phyloP scores from a whole-genome alignment of 2,888 invertebrate genomes.

The Oxycera nigricornis region DNA sequence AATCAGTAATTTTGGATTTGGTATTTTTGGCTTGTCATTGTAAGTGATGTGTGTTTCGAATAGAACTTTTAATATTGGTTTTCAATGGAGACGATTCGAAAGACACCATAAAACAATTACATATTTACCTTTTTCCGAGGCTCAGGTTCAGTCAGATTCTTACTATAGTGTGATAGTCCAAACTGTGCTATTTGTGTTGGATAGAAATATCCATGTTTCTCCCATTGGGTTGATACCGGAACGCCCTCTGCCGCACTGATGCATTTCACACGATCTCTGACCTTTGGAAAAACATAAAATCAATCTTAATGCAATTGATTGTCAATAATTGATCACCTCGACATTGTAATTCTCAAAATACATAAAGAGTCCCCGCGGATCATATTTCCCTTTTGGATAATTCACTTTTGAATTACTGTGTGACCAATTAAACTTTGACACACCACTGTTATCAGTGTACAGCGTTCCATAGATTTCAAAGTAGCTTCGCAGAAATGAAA shows the following conservation, averaged over 20 bases:
- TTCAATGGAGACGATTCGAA: too few relatives aligned
- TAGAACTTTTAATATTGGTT: too few relatives aligned
- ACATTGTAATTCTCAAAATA: conserved; percentile 99
- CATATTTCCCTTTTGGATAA: conserved; percentile 86
- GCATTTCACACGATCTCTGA: conserved; percentile 93
- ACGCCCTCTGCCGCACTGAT: conserved; percentile 93
- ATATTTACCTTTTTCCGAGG: conserved; percentile 68
- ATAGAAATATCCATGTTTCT: conserved; percentile 93
- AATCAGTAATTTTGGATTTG: too few relatives aligned
- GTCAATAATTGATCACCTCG: conserved; percentile 67
- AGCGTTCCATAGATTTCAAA: conserved; percentile 94
- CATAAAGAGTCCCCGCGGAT: conserved; percentile 89
- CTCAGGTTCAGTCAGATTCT: conserved; percentile 86
- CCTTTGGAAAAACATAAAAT: conserved; percentile 48
- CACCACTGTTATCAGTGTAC: conserved; percentile 69
- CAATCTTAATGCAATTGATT: conserved; percentile 22
- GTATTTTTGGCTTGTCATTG: too few relatives aligned
- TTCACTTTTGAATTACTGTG: conserved; percentile 94
- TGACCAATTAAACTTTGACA: conserved; percentile 91
- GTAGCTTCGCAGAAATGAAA: conserved; percentile 90
- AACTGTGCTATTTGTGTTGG: conserved; percentile 99
- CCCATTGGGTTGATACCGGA: conserved; percentile 97
- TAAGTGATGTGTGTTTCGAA: too few relatives aligned
- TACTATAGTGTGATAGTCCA: conserved; percentile 96
- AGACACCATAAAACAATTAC: too few relatives aligned